phyloP scores from a whole-genome alignment of 2,113 vertebrate genomes.

The Scytalopus superciliaris region DNA sequence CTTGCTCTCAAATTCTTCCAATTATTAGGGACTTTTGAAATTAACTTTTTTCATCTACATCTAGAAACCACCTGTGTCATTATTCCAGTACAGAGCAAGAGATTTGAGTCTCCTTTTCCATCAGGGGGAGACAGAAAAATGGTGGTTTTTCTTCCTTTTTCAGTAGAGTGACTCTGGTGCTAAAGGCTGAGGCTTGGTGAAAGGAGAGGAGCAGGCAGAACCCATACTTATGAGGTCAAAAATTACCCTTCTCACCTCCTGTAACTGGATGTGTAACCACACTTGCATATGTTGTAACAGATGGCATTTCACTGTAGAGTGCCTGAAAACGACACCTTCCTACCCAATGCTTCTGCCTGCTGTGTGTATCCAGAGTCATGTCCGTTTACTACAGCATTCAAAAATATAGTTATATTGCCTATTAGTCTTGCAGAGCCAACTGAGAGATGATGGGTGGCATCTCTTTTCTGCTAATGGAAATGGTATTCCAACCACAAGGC shows the following conservation, averaged over 20 bases:
- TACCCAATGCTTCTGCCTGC: conserved; percentile 25
- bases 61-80: background rate
- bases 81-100: background rate
- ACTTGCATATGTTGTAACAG: background rate
- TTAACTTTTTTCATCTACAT: background rate
- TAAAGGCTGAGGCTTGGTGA: background rate
- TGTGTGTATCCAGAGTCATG: conserved; percentile 33
- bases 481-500: background rate
- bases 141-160: background rate
- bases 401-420: background rate
- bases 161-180: background rate
- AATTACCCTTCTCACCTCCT: conserved; percentile 40
- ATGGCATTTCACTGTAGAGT: conserved; percentile 15
- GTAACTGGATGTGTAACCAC: background rate
- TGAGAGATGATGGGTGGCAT: conserved; percentile 1
- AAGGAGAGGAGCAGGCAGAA: background rate
- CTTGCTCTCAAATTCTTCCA: background rate
- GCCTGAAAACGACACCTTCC: conserved; percentile 37
- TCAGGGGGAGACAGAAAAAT: background rate
- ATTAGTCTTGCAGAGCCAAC: conserved; percentile 15
- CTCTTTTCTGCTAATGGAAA: background rate
- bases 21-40: background rate
- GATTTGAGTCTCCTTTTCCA: background rate
- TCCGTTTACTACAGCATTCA: background rate
- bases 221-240: background rate